A percentile compares a stretch with the other conserved stretches of the same genome.
These are phyloP conservation scores for Furcifer pardalis DNA, from an alignment of 2,797 vertebrate species.

Conservation along the genomic window DNA sequence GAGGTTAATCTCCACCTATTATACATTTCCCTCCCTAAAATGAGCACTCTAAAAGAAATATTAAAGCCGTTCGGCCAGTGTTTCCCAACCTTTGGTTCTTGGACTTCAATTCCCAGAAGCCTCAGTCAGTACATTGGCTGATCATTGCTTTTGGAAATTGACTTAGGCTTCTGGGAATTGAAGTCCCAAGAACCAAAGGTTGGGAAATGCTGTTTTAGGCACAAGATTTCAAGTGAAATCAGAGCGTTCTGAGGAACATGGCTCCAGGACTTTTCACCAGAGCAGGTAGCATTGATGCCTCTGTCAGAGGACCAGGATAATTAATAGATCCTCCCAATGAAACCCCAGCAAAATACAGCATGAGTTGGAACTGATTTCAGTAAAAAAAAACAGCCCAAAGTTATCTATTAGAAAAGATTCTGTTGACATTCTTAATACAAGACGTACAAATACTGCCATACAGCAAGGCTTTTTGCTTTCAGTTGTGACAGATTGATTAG, in stretches of 20 bases:
- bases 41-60: background rate
- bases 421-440: background rate
- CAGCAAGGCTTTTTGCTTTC: background rate
- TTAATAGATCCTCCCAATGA: background rate
- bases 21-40: background rate
- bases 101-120: no score
- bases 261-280: background rate
- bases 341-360: no score
- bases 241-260: background rate
- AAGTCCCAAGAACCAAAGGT: no score
- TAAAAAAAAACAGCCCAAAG: background rate
- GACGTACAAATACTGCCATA: background rate
- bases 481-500: background rate
- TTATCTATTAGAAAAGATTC: background rate
- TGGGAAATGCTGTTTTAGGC: no score
- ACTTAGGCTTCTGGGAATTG: no score
- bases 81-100: no score
- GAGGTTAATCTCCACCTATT: slow-evolving; percentile 74
- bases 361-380: no score
- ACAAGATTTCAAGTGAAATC: background rate
- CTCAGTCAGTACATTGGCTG: no score
- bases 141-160: no score
- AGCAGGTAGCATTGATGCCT: background rate
- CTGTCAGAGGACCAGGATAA: background rate
- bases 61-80: no score